Evolutionary conservation across 2,888 invertebrate species (phyloP).

Genomic region (Acronicta aceris): DNA sequence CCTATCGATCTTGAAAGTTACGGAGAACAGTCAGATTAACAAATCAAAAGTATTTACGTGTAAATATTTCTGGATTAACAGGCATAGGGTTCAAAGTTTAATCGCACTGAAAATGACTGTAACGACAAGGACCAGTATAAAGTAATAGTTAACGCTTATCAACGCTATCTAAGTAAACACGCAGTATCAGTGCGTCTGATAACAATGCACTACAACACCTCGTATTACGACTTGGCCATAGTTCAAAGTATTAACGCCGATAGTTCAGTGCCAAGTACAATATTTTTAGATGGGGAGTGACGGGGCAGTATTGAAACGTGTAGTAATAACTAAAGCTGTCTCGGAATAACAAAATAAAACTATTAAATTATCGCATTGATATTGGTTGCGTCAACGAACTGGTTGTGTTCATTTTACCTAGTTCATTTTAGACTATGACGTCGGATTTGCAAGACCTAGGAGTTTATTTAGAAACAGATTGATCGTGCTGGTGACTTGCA

Average conservation of each 20-base stretch:
- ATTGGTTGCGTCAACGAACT: conserved; percentile 41
- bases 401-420: conserved; percentile 47
- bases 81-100: neutral
- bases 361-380: conserved; percentile 36
- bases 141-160: conserved; percentile 36
- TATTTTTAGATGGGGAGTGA: conserved; percentile 82
- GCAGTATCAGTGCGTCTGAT: conserved; percentile 44
- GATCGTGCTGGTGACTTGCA: conserved; percentile 18
- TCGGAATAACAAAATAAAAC: conserved; percentile 55
- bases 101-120: conserved; percentile 9
- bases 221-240: conserved; percentile 73
- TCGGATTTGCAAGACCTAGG: conserved; percentile 14
- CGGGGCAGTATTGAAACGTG: conserved; percentile 70
- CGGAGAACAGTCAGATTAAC: neutral
- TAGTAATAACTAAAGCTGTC: conserved; percentile 69
- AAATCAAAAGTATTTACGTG: neutral
- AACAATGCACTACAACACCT: conserved; percentile 43
- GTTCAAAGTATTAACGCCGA: conserved; percentile 82
- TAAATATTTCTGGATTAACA: neutral
- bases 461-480: conserved; percentile 30
- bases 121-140: conserved; percentile 17
- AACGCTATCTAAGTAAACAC: conserved; percentile 42
- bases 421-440: conserved; percentile 17
- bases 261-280: conserved; percentile 84
- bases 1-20: conserved; percentile 10